phyloP scores from a whole-genome alignment of 2,888 invertebrate genomes.

The Callimorpha dominula region DNA sequence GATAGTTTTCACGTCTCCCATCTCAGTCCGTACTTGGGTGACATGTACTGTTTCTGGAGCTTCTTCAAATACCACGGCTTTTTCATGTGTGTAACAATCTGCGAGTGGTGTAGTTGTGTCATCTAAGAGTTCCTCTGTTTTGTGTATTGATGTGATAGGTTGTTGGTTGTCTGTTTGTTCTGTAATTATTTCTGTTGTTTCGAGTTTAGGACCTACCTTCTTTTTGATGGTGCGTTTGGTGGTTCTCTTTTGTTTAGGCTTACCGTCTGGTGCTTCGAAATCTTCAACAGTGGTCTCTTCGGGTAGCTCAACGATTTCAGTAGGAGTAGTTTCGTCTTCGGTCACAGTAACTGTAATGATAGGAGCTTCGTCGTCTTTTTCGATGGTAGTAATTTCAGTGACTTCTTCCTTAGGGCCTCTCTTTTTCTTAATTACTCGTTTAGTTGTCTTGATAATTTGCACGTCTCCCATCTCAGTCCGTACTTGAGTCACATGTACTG shows the following conservation, averaged over 20 bases:
- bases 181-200: too few species aligned
- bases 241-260: background rate
- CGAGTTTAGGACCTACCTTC: slow-evolving; percentile 53
- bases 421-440: slow-evolving; percentile 51
- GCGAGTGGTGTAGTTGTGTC: too few species aligned
- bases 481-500: slow-evolving; percentile 66
- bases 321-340: too few species aligned
- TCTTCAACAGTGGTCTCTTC: slow-evolving; percentile 42
- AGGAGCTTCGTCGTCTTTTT: too few species aligned
- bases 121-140: too few species aligned
- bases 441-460: slow-evolving; percentile 41
- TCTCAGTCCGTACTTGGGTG: too few species aligned
- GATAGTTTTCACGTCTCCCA: slow-evolving; percentile 6
- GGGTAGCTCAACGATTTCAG: too few species aligned
- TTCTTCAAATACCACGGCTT: slow-evolving; percentile 23
- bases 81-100: background rate
- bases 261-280: slow-evolving; percentile 26
- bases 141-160: too few species aligned
- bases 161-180: too few species aligned
- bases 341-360: too few species aligned
- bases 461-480: slow-evolving; percentile 52
- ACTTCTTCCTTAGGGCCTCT: slow-evolving; percentile 39
- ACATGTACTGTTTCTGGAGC: slow-evolving; percentile 44
- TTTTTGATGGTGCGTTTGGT: slow-evolving; percentile 39
- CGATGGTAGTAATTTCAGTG: background rate